Evolutionary conservation across 2,797 vertebrate species (phyloP), one percentile per base, ranked within the genome.

Genomic region (Typhlichthys subterraneus): DNA sequence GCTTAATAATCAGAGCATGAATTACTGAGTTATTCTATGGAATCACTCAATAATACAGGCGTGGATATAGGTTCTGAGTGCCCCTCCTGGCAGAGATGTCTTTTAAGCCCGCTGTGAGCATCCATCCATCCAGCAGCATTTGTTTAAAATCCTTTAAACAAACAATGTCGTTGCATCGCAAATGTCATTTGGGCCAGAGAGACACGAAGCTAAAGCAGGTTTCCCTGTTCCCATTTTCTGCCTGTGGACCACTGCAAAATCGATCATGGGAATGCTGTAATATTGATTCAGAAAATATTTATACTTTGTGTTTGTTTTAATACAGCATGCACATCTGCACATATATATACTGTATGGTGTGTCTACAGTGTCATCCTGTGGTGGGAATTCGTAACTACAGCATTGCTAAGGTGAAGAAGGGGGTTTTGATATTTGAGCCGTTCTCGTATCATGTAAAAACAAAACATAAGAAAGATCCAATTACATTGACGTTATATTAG

Each of bases 321-420:
- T 42, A 9, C 38, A 42, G 38, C 38, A 42, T 10, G 38, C 7
- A 9, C 38, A 42, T 38, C 50, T n/a, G 46, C 65, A n/a, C 63
- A 69, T 2, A 49, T n/a, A 2, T 45, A 65, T 63, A 45, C 1
- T 15, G 12, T 14, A 52, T 52, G 50, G 2, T 52, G n/a, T 12
- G 9, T 9, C n/a, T 52, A 88, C 84, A 90, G 80, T 45, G 74
- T 85, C 89, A 31, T 81, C 90, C 81, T 70, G 85, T 90, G 90
- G 86, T 60, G 57, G 0, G 31, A 77, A n/a, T 1, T 2, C 1
- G 5, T 2, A 50, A 75, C 75, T 85, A 72, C 81, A 73, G 50
- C 13, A 8, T 33, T 23, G 46, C 12, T 54, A 58, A 42, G n/a
- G 23, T 9, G 8, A 14, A 1, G 17, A 33, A 61, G 33, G 15